Conservation (phyloP, 2,888 invertebrate species). For the Parnassius apollo region DNA sequence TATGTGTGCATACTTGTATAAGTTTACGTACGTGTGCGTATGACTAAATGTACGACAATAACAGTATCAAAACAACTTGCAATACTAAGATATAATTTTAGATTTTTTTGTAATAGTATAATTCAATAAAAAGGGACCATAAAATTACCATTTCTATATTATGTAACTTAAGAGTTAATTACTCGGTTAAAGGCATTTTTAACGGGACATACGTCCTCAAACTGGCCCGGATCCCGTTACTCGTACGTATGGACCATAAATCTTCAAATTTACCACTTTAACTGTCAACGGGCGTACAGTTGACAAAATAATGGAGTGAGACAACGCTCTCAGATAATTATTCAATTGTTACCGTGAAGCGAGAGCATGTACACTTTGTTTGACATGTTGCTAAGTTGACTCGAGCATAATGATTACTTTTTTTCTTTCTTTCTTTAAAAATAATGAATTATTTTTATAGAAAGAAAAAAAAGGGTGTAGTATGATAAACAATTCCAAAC, state of each 20-base stretch:
- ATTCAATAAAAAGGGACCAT: too few species aligned
- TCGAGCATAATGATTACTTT: constrained; percentile 16
- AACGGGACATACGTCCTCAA: constrained; percentile 14
- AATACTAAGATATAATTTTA: too few species aligned
- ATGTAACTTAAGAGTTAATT: constrained; percentile 1
- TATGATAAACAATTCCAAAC: too few species aligned
- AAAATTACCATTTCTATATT: too few species aligned
- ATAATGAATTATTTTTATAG: too few species aligned
- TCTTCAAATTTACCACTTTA: constrained; percentile 60
- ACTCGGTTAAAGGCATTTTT: constrained; percentile 10
- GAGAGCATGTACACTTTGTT: constrained; percentile 41
- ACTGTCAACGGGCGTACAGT: constrained; percentile 54
- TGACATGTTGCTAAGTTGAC: constrained; percentile 33
- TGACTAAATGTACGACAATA: too few species aligned
- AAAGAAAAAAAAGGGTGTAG: too few species aligned
- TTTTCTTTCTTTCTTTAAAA: neutral
- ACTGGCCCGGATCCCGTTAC: constrained; percentile 28
- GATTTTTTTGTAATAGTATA: too few species aligned
- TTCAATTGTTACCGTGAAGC: constrained; percentile 49
- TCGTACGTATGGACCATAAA: constrained; percentile 48
- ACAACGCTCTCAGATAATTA: constrained; percentile 57
- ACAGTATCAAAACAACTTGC: too few species aligned
- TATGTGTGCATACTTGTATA: too few species aligned
- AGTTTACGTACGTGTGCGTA: too few species aligned
- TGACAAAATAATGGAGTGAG: constrained; percentile 63